A percentile compares a stretch with the other conserved stretches of the same genome.
Evolutionary conservation across 2,888 invertebrate species (phyloP).

Genomic region (Lepidocyrtinus sp.): DNA sequence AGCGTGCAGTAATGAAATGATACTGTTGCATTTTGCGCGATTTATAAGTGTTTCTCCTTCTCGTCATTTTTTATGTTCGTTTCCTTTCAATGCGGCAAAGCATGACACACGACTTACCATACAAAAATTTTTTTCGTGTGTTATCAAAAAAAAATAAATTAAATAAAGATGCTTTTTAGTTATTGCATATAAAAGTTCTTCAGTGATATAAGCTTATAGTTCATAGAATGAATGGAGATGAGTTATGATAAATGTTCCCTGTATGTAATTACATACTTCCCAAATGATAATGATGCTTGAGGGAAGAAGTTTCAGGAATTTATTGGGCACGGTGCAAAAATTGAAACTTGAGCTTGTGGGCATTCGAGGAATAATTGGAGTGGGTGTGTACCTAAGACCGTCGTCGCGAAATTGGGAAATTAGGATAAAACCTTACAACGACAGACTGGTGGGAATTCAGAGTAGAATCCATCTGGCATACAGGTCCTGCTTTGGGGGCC

Average conservation of each 20-base stretch:
- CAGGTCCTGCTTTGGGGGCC: conserved; percentile 89
- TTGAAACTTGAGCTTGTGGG: too few relatives aligned
- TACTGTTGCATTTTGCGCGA: not conserved
- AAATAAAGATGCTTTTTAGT: not conserved
- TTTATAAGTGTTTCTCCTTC: not conserved
- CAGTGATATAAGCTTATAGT: not conserved
- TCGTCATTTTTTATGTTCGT: too few relatives aligned
- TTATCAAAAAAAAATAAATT: not conserved
- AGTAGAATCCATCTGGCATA: conserved; percentile 92
- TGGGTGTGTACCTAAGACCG: too few relatives aligned
- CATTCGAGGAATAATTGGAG: too few relatives aligned
- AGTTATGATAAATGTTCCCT: not conserved
- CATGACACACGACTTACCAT: conserved; percentile 9
- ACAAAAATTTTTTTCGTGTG: not conserved
- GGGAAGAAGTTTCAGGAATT: not conserved
- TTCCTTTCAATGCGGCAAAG: conserved; percentile 1
- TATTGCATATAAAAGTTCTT: not conserved
- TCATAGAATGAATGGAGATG: not conserved
- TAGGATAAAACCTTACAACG: conserved; percentile 93
- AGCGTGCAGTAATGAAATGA: too few relatives aligned
- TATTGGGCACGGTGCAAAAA: not conserved
- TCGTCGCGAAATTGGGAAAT: too few relatives aligned
- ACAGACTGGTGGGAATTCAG: conserved; percentile 94
- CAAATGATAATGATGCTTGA: conserved; percentile 1
- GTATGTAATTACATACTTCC: conserved; percentile 31